A percentile compares a stretch with the other conserved stretches of the same genome.
phyloP scores from a whole-genome alignment of 2,113 vertebrate genomes.

The Opisthocomus hoazin region DNA sequence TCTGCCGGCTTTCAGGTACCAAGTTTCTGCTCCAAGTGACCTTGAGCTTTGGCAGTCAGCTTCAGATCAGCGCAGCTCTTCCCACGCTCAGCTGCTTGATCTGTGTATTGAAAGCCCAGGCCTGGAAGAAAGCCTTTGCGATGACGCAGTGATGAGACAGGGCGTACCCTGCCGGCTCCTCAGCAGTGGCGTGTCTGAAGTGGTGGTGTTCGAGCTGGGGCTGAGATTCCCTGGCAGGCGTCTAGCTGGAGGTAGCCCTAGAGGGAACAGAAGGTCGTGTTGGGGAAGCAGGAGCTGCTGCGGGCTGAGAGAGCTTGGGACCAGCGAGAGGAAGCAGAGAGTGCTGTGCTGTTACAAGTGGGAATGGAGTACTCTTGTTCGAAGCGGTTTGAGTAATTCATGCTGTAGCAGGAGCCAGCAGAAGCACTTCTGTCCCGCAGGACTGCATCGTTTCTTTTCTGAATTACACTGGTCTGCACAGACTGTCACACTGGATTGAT shows the following conservation, averaged over 20 bases:
- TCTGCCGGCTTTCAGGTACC: background rate
- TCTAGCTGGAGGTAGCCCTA: background rate
- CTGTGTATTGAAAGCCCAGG: background rate
- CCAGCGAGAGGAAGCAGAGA: background rate
- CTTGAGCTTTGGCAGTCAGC: background rate
- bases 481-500: background rate
- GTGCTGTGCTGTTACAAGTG: background rate
- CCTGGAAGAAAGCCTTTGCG: background rate
- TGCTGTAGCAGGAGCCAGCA: background rate
- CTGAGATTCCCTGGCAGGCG: background rate
- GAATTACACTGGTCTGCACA: no score
- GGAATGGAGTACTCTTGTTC: background rate
- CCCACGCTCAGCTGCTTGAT: background rate
- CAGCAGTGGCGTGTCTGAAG: background rate
- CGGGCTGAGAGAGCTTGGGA: background rate
- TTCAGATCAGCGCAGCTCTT: background rate
- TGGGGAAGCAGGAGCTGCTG: background rate
- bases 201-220: background rate
- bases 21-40: background rate
- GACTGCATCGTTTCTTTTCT: background rate
- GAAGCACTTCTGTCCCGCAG: background rate
- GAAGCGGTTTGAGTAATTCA: background rate
- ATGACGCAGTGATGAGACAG: background rate
- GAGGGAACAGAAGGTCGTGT: background rate
- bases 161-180: fast-evolving